These are phyloP conservation scores for Enteromius thamalakanensis DNA, from an alignment of 2,797 vertebrate genomes.

Conservation along the genomic window DNA sequence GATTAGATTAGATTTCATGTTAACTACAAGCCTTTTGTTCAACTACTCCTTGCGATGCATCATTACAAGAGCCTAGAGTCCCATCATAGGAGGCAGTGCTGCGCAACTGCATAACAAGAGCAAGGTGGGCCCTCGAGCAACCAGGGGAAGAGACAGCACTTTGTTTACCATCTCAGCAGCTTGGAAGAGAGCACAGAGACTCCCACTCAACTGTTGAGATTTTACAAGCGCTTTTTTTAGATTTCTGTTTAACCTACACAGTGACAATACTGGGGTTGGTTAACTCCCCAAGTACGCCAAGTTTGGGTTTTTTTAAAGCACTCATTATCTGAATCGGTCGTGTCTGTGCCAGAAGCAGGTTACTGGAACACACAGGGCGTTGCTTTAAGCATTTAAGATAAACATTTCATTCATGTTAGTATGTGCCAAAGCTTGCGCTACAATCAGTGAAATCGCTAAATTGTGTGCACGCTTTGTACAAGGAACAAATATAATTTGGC, in stretches of 20 bases:
- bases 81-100: constrained; percentile 9
- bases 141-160: neutral
- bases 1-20: neutral
- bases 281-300: neutral
- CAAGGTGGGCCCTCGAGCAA: constrained; percentile 17
- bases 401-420: neutral
- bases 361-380: neutral
- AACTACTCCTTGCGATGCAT: neutral
- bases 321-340: neutral
- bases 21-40: neutral
- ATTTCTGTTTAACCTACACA: neutral
- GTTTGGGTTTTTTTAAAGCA: neutral
- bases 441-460: neutral
- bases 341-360: neutral
- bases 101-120: constrained; percentile 12
- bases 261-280: neutral
- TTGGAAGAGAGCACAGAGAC: neutral
- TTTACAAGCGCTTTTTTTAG: neutral
- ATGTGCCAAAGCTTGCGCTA: neutral
- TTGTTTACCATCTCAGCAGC: constrained; percentile 11
- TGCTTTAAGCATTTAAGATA: neutral
- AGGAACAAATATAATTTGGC: constrained; percentile 2
- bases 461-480: neutral
- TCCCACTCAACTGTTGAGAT: neutral
- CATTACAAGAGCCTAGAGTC: neutral